Conservation (phyloP, 1,140 invertebrate species). For the Drosophila pallidifrons region DNA sequence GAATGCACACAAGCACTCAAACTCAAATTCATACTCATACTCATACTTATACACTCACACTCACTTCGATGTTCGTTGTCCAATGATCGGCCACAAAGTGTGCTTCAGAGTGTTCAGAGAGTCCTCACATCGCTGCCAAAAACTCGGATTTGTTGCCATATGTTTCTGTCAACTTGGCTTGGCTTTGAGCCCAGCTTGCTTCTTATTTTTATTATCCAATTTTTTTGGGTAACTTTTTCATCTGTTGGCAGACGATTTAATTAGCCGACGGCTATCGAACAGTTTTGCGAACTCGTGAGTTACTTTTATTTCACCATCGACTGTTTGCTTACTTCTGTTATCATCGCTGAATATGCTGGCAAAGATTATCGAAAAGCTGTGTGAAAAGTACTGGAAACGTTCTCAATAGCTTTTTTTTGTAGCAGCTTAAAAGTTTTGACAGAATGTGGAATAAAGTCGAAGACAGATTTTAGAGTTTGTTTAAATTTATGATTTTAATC, state of each 20-base stretch:
- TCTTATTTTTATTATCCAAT: not conserved
- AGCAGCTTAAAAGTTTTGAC: no score
- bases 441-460: no score
- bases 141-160: slow-evolving; percentile 39
- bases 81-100: slow-evolving; percentile 70
- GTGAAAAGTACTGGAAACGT: not conserved
- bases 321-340: not conserved
- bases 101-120: slow-evolving; percentile 49
- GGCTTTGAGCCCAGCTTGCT: slow-evolving; percentile 4
- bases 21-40: slow-evolving; percentile 9
- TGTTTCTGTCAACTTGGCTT: slow-evolving; percentile 34
- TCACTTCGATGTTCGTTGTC: not conserved
- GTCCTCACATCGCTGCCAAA: slow-evolving; percentile 52
- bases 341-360: no score
- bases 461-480: no score
- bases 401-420: no score
- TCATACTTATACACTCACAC: not conserved
- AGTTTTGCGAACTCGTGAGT: not conserved
- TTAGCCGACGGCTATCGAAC: no score
- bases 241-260: slow-evolving; percentile 14
- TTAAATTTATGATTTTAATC: no score
- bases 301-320: not conserved
- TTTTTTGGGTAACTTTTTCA: slow-evolving; percentile 15
- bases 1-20: slow-evolving; percentile 47
- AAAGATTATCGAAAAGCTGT: not conserved